Evolutionary conservation across 92 coral and sea anemone species (phyloP), one percentile per base, ranked within the genome.

Genomic region (Phenganax stokvisi): DNA sequence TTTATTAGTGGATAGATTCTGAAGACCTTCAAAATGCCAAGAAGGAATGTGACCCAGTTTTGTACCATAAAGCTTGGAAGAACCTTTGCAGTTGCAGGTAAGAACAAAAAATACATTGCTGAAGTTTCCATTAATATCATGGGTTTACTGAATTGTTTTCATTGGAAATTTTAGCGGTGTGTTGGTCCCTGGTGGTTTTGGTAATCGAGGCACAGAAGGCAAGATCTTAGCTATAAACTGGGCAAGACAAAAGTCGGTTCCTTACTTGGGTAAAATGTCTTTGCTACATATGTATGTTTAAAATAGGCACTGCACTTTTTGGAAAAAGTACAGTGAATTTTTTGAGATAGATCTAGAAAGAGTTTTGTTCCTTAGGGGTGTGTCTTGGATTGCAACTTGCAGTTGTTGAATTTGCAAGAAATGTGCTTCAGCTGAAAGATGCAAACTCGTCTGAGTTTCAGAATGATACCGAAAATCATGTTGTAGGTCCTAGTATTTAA

Each of bases 301-400:
- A 2, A 20, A 17, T 20, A 30, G 6, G 12, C 25, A 8, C 57
- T 81, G 83, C 17, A 17, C 67, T 25, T 0, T 20, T 6, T 59
- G 12, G 55, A 62, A 17, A 20, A 62, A 17, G 7, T 16, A 47
- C 7, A 2, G 2, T 8, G 9, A 12, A 3, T 27, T 29, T 29
- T 20, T 25, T 57, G 3, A 25, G 29, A 15, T 57, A 63, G 28
- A 30, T 56, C 3, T 15, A 58, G 72, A 15, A 15, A 2, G 11
- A 1, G 25, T 61, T 61, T 61, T 79, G 27, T 79, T 11, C 79
- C 28, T 25, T 62, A 94, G 98, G 98, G 74, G 89, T 94, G 58
- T 94, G 98, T 78, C 92, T 91, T 86, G 98, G 98, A 58, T 88
- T 94, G 89, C 98, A 94, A 86, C 90, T 94, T 56, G 98, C 98